These are phyloP conservation scores for Epistrophella euchroma DNA, from an alignment of 2,888 invertebrate genomes.

Conservation along the genomic window DNA sequence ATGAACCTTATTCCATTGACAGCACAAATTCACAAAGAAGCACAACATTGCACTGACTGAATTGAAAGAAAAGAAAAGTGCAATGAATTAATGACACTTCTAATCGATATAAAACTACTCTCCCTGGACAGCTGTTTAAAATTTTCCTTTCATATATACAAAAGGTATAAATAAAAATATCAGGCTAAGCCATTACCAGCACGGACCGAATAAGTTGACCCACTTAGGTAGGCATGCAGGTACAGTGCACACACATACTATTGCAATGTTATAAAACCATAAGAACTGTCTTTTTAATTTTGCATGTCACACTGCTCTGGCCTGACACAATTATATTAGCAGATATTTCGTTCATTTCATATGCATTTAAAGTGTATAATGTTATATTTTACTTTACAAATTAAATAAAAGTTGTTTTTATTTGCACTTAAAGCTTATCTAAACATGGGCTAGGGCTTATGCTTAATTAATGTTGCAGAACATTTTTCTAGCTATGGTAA, in stretches of 20 bases:
- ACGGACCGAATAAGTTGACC: conserved; percentile 23
- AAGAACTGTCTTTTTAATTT: conserved; percentile 37
- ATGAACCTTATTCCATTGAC: conserved; percentile 48
- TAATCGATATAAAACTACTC: conserved; percentile 62
- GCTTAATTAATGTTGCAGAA: background rate
- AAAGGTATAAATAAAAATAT: conserved; percentile 4
- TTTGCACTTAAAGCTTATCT: background rate
- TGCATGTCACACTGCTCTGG: conserved; percentile 41
- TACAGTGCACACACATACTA: background rate
- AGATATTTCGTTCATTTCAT: background rate
- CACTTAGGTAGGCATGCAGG: conserved; percentile 18
- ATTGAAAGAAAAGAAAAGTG: conserved; percentile 38
- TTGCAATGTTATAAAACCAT: conserved; percentile 27
- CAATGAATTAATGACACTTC: conserved; percentile 41
- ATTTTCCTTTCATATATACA: conserved; percentile 19
- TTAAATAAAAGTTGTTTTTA: conserved; percentile 8
- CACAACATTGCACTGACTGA: conserved; percentile 49
- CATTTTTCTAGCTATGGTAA: background rate
- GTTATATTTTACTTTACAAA: conserved; percentile 1
- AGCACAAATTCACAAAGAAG: conserved; percentile 44
- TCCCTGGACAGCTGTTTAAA: conserved; percentile 30
- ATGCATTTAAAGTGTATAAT: background rate
- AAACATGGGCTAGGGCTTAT: background rate
- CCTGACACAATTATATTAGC: background rate
- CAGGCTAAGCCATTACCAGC: conserved; percentile 17